Conservation (phyloP, 2,888 invertebrate species). For the Zaprionus obscuricornis region DNA sequence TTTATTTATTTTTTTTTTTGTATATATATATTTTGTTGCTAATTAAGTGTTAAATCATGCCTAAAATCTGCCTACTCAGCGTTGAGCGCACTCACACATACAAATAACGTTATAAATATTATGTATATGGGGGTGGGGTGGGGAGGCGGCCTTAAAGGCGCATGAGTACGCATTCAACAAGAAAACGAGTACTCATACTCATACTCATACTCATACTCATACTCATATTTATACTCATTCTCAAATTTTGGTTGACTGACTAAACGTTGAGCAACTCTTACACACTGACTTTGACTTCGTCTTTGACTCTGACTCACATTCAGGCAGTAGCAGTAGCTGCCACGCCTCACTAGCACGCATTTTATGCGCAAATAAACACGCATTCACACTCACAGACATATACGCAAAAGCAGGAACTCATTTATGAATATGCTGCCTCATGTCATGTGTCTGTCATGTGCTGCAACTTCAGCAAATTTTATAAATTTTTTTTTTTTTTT, state of each 20-base stretch:
- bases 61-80: slow-evolving; percentile 68
- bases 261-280: too few species aligned
- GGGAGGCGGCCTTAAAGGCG: too few species aligned
- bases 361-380: slow-evolving; percentile 65
- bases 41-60: slow-evolving; percentile 79
- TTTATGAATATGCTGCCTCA: slow-evolving; percentile 61
- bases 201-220: too few species aligned
- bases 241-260: slow-evolving; percentile 33
- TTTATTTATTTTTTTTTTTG: too few species aligned
- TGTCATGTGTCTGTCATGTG: slow-evolving; percentile 45
- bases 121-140: background rate
- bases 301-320: slow-evolving; percentile 41
- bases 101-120: background rate
- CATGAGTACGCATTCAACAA: slow-evolving; percentile 37
- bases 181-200: slow-evolving; percentile 31
- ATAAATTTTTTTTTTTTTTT: slow-evolving; percentile 3
- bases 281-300: too few species aligned
- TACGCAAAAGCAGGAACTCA: slow-evolving; percentile 31
- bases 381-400: slow-evolving; percentile 47
- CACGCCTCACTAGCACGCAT: slow-evolving; percentile 64
- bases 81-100: slow-evolving; percentile 26
- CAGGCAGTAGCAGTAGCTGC: slow-evolving; percentile 39
- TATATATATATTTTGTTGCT: too few species aligned
- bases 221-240: too few species aligned
- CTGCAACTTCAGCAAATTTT: slow-evolving; percentile 6